These are phyloP conservation scores for Laupala kohalensis DNA, from an alignment of 1,140 invertebrate species.

Conservation along the genomic window DNA sequence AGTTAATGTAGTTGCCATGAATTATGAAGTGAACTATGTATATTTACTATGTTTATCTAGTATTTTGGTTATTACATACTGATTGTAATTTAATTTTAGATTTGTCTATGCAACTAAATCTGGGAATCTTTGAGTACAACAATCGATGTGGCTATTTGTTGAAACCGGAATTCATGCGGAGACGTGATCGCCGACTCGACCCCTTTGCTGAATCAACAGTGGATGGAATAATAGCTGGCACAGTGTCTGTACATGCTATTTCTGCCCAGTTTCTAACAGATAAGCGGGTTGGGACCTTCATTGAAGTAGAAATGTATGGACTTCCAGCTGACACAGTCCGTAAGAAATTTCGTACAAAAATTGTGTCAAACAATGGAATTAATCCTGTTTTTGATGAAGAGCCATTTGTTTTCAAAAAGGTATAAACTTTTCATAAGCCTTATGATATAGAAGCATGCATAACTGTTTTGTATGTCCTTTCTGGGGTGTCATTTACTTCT, in stretches of 20 bases:
- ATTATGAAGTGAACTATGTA: no score
- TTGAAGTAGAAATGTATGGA: constrained; percentile 99
- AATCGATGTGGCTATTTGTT: constrained; percentile 87
- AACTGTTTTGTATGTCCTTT: not conserved
- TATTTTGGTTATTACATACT: constrained; percentile 3
- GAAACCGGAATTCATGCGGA: constrained; percentile 97
- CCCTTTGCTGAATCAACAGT: constrained; percentile 98
- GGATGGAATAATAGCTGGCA: constrained; percentile 98
- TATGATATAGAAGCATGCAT: no score
- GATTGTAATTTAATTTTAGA: constrained; percentile 37
- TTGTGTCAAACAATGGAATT: constrained; percentile 88
- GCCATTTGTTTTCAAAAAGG: constrained; percentile 96
- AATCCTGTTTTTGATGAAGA: constrained; percentile 94
- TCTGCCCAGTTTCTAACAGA: constrained; percentile 92
- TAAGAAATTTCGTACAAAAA: constrained; percentile 89
- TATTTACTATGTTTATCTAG: no score
- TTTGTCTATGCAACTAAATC: constrained; percentile 95
- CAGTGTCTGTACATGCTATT: constrained; percentile 79
- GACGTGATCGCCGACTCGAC: constrained; percentile 86
- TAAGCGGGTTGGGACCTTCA: constrained; percentile 89
- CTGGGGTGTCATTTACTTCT: no score
- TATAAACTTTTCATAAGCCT: no score
- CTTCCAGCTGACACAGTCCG: constrained; percentile 95
- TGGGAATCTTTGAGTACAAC: constrained; percentile 98
- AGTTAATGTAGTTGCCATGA: no score